phyloP scores from a whole-genome alignment of 2,797 vertebrate species.

The Gadopsis marmoratus region DNA sequence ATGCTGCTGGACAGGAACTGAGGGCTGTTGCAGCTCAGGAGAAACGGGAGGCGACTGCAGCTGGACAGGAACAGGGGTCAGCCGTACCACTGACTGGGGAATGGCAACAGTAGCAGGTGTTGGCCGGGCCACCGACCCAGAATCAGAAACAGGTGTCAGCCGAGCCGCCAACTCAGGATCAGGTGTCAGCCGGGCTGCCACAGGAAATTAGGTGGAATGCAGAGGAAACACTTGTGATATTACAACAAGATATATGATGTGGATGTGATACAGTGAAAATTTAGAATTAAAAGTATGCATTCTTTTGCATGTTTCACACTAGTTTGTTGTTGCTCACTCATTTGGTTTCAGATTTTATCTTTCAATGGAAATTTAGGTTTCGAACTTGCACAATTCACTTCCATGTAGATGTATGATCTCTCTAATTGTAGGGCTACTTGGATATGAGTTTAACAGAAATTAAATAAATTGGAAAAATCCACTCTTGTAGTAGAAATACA shows the following conservation, averaged over 20 bases:
- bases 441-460: slow-evolving; percentile 4
- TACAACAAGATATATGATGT: background rate
- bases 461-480: background rate
- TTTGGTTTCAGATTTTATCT: background rate
- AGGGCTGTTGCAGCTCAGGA: no score
- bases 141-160: no score
- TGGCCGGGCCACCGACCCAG: no score
- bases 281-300: background rate
- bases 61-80: no score
- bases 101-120: no score
- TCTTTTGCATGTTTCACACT: background rate
- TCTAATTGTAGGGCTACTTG: background rate
- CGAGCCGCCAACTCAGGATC: no score
- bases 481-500: slow-evolving; percentile 4
- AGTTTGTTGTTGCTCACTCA: background rate
- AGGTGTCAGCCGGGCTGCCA: no score
- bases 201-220: no score
- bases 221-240: background rate
- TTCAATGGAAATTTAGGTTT: background rate
- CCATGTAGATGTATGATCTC: background rate
- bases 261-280: background rate
- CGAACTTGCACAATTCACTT: background rate
- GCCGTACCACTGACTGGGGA: no score
- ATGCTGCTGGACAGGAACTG: no score
- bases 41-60: no score